Evolutionary conservation across 2,113 vertebrate genomes (phyloP).

Genomic region (Carassius gibelio): DNA sequence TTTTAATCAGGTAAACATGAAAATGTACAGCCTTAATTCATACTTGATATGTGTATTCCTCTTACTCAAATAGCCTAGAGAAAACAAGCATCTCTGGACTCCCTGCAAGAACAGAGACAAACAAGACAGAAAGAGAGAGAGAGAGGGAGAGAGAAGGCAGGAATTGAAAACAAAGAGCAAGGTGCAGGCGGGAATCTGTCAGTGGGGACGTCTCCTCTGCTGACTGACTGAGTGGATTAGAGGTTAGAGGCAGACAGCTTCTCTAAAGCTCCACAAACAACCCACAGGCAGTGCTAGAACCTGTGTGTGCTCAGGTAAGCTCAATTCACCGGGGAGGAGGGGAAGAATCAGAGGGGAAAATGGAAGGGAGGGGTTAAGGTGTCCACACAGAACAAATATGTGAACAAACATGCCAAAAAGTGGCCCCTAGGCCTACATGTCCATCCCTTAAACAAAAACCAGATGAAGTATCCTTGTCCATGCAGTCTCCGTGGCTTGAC

Average conservation of each 20-base stretch:
- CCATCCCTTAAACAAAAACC: conserved; percentile 11
- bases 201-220: conserved; percentile 59
- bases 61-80: not conserved
- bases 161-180: conserved; percentile 41
- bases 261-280: conserved; percentile 68
- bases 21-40: not conserved
- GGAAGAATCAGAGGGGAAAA: conserved; percentile 15
- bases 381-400: conserved; percentile 60
- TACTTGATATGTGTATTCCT: not conserved
- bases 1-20: conserved; percentile 13
- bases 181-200: conserved; percentile 62
- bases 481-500: conserved; percentile 4
- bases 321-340: conserved; percentile 16
- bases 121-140: conserved; percentile 13
- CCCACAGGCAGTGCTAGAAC: conserved; percentile 41
- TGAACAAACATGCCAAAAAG: conserved; percentile 57
- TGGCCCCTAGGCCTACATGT: not conserved
- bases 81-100: conserved; percentile 19
- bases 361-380: conserved; percentile 37
- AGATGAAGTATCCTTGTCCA: not conserved
- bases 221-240: conserved; percentile 66
- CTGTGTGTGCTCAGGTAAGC: conserved; percentile 54
- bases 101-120: conserved; percentile 15
- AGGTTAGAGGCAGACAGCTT: conserved; percentile 61
- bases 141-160: conserved; percentile 13